These are phyloP conservation scores for Choloepus hoffmanni DNA, from an alignment of 2,113 vertebrate genomes.

Conservation along the genomic window DNA sequence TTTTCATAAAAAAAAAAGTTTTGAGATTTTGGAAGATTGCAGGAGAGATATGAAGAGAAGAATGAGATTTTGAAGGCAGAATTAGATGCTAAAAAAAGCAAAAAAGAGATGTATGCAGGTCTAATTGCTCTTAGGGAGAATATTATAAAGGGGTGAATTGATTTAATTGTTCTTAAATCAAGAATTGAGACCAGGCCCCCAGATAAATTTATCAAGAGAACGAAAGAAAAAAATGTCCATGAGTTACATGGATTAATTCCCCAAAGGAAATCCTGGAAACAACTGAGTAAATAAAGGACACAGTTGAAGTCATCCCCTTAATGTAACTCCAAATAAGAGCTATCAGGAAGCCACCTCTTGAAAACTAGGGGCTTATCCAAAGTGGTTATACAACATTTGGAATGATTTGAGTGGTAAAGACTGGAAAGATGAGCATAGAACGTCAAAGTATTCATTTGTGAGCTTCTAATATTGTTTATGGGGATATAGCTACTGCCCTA, in stretches of 20 bases:
- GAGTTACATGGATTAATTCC: not conserved
- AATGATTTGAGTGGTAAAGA: not conserved
- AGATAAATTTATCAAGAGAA: not conserved
- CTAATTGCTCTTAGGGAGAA: not conserved
- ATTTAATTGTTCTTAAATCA: not conserved
- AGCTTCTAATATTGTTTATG: not conserved
- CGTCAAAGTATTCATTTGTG: not conserved
- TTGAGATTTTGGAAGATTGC: not conserved
- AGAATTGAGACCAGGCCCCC: not conserved
- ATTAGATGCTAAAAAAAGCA: not conserved
- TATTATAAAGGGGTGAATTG: not conserved
- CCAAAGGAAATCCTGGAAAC: not conserved
- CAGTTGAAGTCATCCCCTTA: not conserved
- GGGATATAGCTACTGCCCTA: not conserved
- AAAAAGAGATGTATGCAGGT: not conserved
- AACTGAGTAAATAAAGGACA: not conserved
- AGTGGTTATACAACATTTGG: not conserved
- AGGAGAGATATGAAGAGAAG: not conserved
- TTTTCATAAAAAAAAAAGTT: not conserved
- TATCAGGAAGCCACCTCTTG: not conserved
- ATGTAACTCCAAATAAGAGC: not conserved
- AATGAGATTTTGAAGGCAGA: not conserved
- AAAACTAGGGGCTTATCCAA: not conserved
- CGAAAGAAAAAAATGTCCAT: not conserved
- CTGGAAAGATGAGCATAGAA: not conserved